Percentiles rank a stretch among this genome's conserved stretches.
Conservation (phyloP, 2,888 invertebrate genomes). For the Rotaria macrura region DNA sequence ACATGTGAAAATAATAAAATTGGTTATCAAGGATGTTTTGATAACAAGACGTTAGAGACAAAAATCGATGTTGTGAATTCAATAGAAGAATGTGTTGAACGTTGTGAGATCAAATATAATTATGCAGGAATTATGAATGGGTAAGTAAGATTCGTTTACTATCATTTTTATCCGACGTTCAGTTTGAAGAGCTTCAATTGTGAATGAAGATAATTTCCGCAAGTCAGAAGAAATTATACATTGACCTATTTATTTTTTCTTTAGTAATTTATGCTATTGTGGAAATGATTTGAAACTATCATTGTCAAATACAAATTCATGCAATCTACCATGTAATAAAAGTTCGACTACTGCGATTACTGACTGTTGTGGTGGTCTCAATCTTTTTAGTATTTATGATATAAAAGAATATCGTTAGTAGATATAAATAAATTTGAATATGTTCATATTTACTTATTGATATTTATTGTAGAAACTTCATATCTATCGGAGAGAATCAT, state of each 20-base stretch:
- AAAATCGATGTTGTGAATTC: neutral
- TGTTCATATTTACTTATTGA: neutral
- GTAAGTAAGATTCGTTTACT: neutral
- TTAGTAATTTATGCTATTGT: neutral
- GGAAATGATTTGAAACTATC: neutral
- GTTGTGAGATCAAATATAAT: neutral
- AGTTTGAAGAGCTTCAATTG: no score
- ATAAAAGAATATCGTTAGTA: neutral
- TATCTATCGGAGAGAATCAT: neutral
- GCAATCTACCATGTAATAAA: neutral
- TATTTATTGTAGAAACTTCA: neutral
- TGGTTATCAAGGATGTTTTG: slow-evolving; percentile 16
- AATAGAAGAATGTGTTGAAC: neutral
- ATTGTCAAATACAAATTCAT: neutral
- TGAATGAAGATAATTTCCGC: no score
- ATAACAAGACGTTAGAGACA: neutral
- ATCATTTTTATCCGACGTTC: neutral
- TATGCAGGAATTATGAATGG: neutral
- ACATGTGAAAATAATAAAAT: neutral
- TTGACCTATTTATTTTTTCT: neutral
- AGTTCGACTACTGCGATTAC: neutral
- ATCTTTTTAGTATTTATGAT: neutral
- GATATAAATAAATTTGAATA: neutral
- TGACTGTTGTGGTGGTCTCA: neutral
- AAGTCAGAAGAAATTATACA: no score